These are phyloP conservation scores for Lordiphosa stackelbergi DNA, from an alignment of 1,140 invertebrate genomes.

Conservation along the genomic window DNA sequence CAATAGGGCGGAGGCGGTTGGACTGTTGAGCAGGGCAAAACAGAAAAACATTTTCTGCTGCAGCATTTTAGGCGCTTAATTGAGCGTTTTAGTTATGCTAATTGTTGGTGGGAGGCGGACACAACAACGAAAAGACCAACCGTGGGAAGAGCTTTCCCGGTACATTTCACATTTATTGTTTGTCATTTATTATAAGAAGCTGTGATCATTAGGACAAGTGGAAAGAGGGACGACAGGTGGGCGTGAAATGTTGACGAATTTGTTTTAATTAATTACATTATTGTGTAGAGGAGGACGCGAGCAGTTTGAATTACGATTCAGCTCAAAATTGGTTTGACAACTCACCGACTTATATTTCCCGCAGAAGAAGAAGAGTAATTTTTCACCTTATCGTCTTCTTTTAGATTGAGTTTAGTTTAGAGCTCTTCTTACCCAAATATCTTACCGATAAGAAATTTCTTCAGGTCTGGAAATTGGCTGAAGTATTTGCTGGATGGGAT, in stretches of 20 bases:
- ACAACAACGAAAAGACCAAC: constrained; percentile 23
- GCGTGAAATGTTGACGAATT: constrained; percentile 38
- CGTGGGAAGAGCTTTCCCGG: constrained; percentile 6
- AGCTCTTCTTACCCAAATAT: too few relatives aligned
- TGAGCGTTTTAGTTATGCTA: constrained; percentile 75
- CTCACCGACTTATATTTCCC: too few relatives aligned
- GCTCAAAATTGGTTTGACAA: not conserved
- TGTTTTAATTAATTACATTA: constrained; percentile 50
- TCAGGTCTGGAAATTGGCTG: too few relatives aligned
- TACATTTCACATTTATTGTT: constrained; percentile 47
- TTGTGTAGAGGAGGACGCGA: constrained; percentile 9
- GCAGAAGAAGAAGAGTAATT: too few relatives aligned
- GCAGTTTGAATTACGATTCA: constrained; percentile 16
- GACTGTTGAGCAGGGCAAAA: constrained; percentile 1
- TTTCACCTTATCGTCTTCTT: too few relatives aligned
- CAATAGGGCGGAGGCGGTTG: constrained; percentile 31
- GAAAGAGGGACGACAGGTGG: constrained; percentile 8
- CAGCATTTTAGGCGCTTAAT: constrained; percentile 63
- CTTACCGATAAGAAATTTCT: too few relatives aligned
- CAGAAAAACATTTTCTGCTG: constrained; percentile 26
- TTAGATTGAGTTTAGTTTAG: too few relatives aligned
- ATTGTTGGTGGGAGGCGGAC: constrained; percentile 42
- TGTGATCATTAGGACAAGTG: constrained; percentile 13
- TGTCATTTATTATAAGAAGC: constrained; percentile 53
- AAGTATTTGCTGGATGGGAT: too few relatives aligned